phyloP scores from a whole-genome alignment of 2,113 vertebrate genomes.

The Ceuthmochares aereus region DNA sequence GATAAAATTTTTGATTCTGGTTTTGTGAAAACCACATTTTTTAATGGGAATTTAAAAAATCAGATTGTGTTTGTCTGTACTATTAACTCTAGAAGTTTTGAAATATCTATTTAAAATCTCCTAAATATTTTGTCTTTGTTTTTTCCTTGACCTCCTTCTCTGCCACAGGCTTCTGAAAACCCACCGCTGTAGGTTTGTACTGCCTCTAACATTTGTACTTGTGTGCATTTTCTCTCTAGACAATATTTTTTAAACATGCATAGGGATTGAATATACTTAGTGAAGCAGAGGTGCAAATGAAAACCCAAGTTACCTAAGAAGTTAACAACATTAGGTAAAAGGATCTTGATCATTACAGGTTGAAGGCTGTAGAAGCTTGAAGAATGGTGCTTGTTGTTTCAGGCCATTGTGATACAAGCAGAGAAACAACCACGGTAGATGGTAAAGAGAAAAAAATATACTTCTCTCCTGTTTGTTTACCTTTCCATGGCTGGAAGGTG shows the following conservation, averaged over 20 bases:
- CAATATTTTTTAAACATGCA: not conserved
- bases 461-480: not conserved
- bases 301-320: not conserved
- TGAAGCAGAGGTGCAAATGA: not conserved
- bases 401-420: not conserved
- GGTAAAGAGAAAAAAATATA: not conserved
- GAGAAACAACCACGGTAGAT: not conserved
- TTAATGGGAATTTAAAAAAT: not conserved
- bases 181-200: not conserved
- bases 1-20: not conserved
- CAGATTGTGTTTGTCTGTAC: not conserved
- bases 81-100: not conserved
- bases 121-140: not conserved
- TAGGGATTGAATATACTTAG: not conserved
- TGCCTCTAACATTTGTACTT: not conserved
- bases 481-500: not conserved
- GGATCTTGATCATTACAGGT: not conserved
- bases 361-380: not conserved
- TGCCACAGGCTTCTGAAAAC: not conserved
- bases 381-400: not conserved
- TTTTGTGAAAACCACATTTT: not conserved
- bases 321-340: not conserved
- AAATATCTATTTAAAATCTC: not conserved
- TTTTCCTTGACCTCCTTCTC: not conserved
- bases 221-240: not conserved